A percentile compares a stretch with the other conserved stretches of the same genome.
Conservation (phyloP, 2,113 vertebrate species). For the Sylvilagus bachmani region DNA sequence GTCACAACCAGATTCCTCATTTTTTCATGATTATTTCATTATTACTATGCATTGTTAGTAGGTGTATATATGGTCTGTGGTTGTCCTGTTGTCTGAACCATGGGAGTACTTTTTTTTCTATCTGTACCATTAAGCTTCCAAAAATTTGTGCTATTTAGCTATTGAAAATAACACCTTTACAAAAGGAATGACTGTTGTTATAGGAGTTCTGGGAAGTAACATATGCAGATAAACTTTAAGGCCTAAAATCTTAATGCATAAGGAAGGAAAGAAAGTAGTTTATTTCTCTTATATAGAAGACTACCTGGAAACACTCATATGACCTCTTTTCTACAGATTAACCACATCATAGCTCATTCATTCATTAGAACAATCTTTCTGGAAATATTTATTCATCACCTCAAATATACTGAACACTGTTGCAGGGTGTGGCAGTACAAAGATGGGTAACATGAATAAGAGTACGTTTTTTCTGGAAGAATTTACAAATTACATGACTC, state of each 20-base stretch:
- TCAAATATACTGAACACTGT: neutral
- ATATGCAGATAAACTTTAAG: slow-evolving; percentile 32
- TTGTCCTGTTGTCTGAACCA: neutral
- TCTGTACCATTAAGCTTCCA: neutral
- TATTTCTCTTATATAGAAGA: neutral
- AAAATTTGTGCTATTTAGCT: slow-evolving; percentile 23
- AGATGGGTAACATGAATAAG: neutral
- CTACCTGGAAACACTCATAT: neutral
- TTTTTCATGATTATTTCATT: neutral
- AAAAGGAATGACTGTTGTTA: neutral
- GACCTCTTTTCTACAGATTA: slow-evolving; percentile 6
- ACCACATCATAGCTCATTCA: neutral
- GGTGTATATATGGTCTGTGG: neutral
- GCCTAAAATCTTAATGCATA: neutral
- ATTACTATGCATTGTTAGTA: neutral
- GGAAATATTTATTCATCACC: neutral
- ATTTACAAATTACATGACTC: neutral
- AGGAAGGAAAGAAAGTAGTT: neutral
- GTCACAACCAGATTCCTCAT: no score
- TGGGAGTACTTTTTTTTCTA: neutral
- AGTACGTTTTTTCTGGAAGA: neutral
- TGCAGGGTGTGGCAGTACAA: neutral
- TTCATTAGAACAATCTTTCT: neutral
- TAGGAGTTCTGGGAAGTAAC: neutral
- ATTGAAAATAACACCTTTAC: neutral